phyloP scores from a whole-genome alignment of 1,140 invertebrate species.

The Homalodisca vitripennis region DNA sequence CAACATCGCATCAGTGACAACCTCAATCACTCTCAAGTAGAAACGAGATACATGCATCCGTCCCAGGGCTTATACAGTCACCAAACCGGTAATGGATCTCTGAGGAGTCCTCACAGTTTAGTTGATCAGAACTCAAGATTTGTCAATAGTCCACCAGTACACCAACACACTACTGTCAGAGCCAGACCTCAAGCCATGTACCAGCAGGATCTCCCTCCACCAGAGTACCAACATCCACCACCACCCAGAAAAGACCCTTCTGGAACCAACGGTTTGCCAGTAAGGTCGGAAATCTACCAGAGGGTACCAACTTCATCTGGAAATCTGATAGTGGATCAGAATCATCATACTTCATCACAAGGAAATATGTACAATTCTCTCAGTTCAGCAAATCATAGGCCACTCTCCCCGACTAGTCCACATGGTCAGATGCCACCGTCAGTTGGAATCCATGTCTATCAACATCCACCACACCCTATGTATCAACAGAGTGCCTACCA shows the following conservation, averaged over 20 bases:
- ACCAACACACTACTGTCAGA: conserved; percentile 29
- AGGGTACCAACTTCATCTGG: conserved; percentile 36
- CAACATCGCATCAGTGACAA: neutral
- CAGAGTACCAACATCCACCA: conserved; percentile 36
- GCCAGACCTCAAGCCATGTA: conserved; percentile 39
- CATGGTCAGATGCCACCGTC: neutral
- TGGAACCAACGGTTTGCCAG: conserved; percentile 32
- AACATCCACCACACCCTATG: neutral
- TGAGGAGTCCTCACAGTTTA: conserved; percentile 27
- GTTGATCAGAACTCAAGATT: conserved; percentile 13
- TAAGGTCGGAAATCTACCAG: conserved; percentile 43
- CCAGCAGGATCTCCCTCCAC: conserved; percentile 38
- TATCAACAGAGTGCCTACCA: conserved; percentile 17
- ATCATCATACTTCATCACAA: neutral
- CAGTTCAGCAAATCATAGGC: neutral
- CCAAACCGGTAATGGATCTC: neutral
- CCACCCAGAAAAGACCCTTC: conserved; percentile 24
- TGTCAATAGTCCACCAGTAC: conserved; percentile 23
- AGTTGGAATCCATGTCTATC: neutral
- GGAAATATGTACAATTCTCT: neutral
- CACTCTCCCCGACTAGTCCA: neutral
- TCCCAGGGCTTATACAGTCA: conserved; percentile 6
- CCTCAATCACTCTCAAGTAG: neutral
- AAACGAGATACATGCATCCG: neutral
- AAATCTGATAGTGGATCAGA: neutral